Conservation (phyloP, 2,888 invertebrate genomes). For the Protodeltote pygarga region DNA sequence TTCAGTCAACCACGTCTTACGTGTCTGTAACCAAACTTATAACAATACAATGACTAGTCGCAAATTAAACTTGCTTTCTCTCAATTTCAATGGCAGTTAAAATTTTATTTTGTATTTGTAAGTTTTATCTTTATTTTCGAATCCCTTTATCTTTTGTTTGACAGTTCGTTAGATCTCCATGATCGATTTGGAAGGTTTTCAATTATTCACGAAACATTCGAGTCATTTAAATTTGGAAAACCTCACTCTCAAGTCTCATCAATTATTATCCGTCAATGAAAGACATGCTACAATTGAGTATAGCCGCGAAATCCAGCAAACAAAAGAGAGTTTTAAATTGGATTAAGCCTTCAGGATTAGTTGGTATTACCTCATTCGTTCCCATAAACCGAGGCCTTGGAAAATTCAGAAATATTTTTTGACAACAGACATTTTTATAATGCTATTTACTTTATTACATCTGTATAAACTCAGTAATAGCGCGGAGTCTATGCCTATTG, state of each 20-base stretch:
- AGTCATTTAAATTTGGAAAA: neutral
- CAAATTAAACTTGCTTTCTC: conserved; percentile 61
- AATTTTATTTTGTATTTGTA: conserved; percentile 39
- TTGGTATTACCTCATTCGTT: too few species aligned
- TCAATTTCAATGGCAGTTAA: conserved; percentile 43
- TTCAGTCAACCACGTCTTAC: conserved; percentile 9
- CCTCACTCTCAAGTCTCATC: too few species aligned
- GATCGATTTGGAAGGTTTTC: neutral
- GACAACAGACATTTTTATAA: too few species aligned
- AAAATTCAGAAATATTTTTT: neutral
- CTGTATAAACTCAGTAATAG: too few species aligned
- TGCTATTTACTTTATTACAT: too few species aligned
- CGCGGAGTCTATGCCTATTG: too few species aligned
- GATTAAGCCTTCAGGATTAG: too few species aligned
- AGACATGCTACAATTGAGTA: too few species aligned
- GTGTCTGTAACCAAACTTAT: conserved; percentile 40
- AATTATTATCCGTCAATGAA: neutral
- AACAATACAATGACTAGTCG: conserved; percentile 52
- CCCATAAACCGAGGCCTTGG: neutral
- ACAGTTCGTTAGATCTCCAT: conserved; percentile 10
- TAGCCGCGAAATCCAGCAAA: too few species aligned
- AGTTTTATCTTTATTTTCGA: conserved; percentile 18
- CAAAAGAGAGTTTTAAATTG: too few species aligned
- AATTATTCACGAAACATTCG: conserved; percentile 2
- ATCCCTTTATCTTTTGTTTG: conserved; percentile 26